phyloP scores from a whole-genome alignment of 2,113 vertebrate genomes.

The Oryzias javanicus region DNA sequence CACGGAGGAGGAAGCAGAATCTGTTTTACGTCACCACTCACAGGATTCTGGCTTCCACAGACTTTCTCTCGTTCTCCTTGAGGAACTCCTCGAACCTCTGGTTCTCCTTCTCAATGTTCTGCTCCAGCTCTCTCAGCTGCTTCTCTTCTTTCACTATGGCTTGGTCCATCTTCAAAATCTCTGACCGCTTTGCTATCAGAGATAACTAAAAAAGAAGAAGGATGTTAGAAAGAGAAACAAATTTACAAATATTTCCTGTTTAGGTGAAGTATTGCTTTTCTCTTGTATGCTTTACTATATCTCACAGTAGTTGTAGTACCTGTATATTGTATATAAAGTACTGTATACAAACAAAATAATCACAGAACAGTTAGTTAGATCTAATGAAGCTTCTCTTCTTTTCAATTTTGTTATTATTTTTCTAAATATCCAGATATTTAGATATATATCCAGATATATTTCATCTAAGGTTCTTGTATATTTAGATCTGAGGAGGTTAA shows the following conservation, averaged over 20 bases:
- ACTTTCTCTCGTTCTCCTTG: conserved; percentile 83
- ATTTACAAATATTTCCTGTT: neutral
- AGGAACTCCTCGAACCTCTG: conserved; percentile 82
- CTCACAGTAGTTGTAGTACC: no score
- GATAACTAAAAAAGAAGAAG: conserved; percentile 74
- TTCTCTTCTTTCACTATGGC: conserved; percentile 72
- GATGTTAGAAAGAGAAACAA: neutral
- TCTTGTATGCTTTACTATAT: no score
- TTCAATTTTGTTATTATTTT: no score
- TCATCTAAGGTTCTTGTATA: no score
- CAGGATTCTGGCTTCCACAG: conserved; percentile 81
- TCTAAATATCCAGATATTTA: no score
- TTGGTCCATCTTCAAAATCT: conserved; percentile 84
- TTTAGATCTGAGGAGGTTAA: no score
- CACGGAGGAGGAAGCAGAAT: neutral
- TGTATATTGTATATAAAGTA: no score
- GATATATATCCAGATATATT: no score
- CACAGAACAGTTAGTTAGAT: no score
- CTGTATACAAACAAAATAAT: no score
- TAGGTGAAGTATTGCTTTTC: no score
- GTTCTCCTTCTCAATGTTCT: conserved; percentile 77
- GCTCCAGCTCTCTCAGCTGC: conserved; percentile 77
- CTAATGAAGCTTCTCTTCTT: no score
- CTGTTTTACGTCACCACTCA: conserved; percentile 51
- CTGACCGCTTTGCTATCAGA: conserved; percentile 76